Base-by-base conservation (phyloP, 2,113 vertebrate species). In the Larimichthys crocea region DNA sequence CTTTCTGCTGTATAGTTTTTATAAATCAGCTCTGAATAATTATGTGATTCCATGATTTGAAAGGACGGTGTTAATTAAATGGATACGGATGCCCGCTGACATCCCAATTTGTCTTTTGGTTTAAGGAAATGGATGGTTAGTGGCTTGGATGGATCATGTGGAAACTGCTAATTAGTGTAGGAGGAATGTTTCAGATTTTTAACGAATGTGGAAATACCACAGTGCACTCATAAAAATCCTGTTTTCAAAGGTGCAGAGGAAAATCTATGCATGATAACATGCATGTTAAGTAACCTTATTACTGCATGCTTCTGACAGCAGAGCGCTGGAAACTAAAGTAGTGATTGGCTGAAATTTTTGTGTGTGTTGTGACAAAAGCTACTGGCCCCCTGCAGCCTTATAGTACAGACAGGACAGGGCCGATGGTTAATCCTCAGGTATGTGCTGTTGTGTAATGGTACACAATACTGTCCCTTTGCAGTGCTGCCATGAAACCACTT, bases 401-500 rank as follows among this genome's bases (percentile, higher is more conserved):
- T 57, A 74, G 74, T 78, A 77, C 83, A 81, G 82, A 84, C 80
- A 63, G 88, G 74, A 86, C 84, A 84, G 87, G 85, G 87, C 80
- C 87, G 11, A 70, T 20, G 76, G 91, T 91, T 93, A 93, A 90
- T 93, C 91, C 89, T 81, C 80, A 91, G 92, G 86, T 72, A 77
- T 90, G 86, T 89, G 86, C 89, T 92, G 88, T 89, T 91, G 79
- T 80, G 89, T 89, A 89, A 86, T 77, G 82, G 85, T 93, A 88
- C 91, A 94, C 91, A 94, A 89, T 92, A 49, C 11, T 9, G 92
- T 86, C 90, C 68, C 61, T 88, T 88, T 40, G 63, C 85, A 92
- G 91, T 64, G 88, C 92, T 83, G 92, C 69, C 0, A 67, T 48
- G 42, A 72, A 57, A 76, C 42, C 20, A n/a, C 65, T 69, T 63